Evolutionary conservation across 2,888 invertebrate species (phyloP).

Genomic region (Apomyelois bistriatella): DNA sequence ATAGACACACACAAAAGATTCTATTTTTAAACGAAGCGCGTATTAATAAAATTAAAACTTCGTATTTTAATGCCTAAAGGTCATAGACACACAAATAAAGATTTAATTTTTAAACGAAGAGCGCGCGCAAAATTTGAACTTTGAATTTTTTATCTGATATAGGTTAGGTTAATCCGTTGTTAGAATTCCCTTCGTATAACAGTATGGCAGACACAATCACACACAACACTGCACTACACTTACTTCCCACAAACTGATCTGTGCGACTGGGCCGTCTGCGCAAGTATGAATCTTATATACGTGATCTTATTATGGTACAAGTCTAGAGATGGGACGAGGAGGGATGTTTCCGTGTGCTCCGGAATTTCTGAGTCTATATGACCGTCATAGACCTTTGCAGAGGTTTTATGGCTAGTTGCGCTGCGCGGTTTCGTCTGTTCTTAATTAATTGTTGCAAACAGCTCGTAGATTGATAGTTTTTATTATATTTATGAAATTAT

Average conservation of each 20-base stretch:
- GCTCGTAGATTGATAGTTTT: too few species aligned
- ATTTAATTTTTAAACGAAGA: too few species aligned
- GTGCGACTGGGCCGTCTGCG: background rate
- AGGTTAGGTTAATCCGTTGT: too few species aligned
- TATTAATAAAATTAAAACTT: too few species aligned
- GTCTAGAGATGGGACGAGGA: conserved; percentile 28
- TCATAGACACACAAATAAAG: too few species aligned
- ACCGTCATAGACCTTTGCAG: background rate
- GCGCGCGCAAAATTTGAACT: too few species aligned
- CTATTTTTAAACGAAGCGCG: too few species aligned
- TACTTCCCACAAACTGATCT: background rate
- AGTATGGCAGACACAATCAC: background rate
- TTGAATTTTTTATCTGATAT: too few species aligned
- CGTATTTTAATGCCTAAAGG: too few species aligned
- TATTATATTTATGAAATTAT: too few species aligned
- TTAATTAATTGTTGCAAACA: too few species aligned
- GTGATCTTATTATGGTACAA: conserved; percentile 44
- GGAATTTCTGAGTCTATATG: conserved; percentile 1
- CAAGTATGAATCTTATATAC: conserved; percentile 38
- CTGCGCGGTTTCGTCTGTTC: background rate
- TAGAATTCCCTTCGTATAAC: background rate
- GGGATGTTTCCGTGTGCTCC: conserved; percentile 34
- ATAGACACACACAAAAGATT: too few species aligned
- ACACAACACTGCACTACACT: conserved; percentile 3
- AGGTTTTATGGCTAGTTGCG: background rate